Conservation (phyloP, 1,140 invertebrate genomes). For the Popillia japonica region DNA sequence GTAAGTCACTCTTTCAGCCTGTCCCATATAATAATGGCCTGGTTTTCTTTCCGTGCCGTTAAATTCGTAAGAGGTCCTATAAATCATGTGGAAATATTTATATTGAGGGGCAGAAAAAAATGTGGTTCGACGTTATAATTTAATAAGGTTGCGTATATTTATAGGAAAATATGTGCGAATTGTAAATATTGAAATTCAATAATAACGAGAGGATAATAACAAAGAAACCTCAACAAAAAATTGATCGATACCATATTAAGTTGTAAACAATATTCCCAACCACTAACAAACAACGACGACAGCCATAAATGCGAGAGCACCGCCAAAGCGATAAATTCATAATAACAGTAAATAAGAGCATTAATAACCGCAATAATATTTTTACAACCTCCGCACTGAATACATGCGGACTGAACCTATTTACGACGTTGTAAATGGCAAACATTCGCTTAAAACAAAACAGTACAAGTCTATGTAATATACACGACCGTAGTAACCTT, state of each 20-base stretch:
- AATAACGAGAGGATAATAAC: too few relatives aligned
- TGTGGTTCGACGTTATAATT: neutral
- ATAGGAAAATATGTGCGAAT: too few relatives aligned
- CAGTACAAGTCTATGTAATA: conserved; percentile 1
- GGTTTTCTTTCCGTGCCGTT: neutral
- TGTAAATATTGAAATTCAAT: too few relatives aligned
- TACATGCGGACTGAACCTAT: neutral
- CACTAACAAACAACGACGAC: too few relatives aligned
- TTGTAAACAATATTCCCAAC: neutral
- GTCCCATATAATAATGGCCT: neutral
- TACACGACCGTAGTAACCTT: neutral
- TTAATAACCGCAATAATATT: conserved; percentile 14
- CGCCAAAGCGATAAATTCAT: neutral
- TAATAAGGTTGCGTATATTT: neutral
- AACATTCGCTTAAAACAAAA: neutral
- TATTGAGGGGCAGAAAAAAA: neutral
- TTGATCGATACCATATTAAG: neutral
- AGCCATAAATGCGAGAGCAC: neutral
- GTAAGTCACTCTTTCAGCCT: neutral
- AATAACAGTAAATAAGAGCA: neutral
- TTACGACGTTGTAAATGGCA: neutral
- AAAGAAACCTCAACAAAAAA: too few relatives aligned
- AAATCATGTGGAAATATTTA: conserved; percentile 9
- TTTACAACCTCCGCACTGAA: neutral
- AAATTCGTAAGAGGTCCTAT: conserved; percentile 1